Base-by-base conservation (phyloP, 2,888 invertebrate genomes). In the Mythimna albipuncta region DNA sequence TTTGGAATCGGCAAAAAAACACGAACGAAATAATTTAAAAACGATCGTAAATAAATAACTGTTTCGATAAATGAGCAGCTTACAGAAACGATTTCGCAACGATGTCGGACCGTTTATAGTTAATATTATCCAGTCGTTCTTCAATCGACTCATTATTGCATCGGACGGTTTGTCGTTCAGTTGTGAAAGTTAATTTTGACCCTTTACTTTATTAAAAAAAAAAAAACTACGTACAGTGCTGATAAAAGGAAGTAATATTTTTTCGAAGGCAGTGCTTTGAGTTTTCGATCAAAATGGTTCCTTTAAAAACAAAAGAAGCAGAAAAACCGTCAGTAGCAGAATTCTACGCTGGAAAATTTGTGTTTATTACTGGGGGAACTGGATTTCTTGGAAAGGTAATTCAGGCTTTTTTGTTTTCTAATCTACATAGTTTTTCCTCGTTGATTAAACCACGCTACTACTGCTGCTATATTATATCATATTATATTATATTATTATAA, bases 331-430 rank as follows among this genome's bases (percentile, higher is more conserved):
- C 68, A 0, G 57, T 85, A 58, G 93, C 96, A 67, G 96, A 97
- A 72, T 97, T 97, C 88, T 98, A 97, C 90, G 92, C 95, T 9
- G 97, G 96, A 47, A 96, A 97, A 84, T 96, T 95, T 82, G 94
- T 98, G 32, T 97, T 98, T 86, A 97, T 98, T 75, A 98, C 98
- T 5, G 98, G 98, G 57, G 98, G 97, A n/a, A 98, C 98, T 4
- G 98, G 98, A 59, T 98, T 98, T 89, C 97, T 98, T 94, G 98
- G 98, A 69, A 98, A 98, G 96, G 98, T 98, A 78, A 32, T 2
- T 13, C 26, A 26, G n/a, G 13, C 16, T 7, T 5, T 26, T 47
- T 47, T 13, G 1, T 16, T 16, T 47, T 47, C 47, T 47, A 5
- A 16, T 47, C 5, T 5, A 6, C 26, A 26, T 26, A 26, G 4